Conservation (phyloP, 2,113 vertebrate species). For the Telmatochromis brachygnathus region DNA sequence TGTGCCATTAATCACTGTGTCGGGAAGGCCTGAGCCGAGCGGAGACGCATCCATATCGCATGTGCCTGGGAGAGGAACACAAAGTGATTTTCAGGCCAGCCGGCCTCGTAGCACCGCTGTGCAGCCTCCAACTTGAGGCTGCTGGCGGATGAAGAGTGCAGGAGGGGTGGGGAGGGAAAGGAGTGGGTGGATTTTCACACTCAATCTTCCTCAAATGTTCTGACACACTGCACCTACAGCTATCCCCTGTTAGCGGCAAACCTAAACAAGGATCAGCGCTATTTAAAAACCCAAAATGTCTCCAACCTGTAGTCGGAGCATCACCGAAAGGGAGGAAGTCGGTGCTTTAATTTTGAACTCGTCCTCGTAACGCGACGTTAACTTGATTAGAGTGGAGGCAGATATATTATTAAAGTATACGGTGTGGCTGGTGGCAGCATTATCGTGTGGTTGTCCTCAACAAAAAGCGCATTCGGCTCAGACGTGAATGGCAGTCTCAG, state of each 20-base stretch:
- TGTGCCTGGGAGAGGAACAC: conserved; percentile 51
- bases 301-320: not conserved
- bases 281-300: conserved; percentile 2
- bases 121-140: conserved; percentile 23
- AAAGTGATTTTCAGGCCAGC: conserved; percentile 62
- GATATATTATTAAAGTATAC: not conserved
- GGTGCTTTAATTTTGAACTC: not conserved
- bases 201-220: conserved; percentile 62
- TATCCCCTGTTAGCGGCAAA: not conserved
- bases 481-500: not conserved
- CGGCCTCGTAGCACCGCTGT: conserved; percentile 24
- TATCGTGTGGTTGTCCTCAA: not conserved
- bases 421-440: not conserved
- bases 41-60: conserved; percentile 58
- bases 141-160: conserved; percentile 30
- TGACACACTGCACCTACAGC: conserved; percentile 48
- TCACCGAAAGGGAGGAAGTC: not conserved
- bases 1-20: conserved; percentile 71
- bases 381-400: not conserved
- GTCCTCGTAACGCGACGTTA: not conserved
- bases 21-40: conserved; percentile 49
- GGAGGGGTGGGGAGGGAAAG: not conserved
- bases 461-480: conserved; percentile 7
- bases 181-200: conserved; percentile 54
- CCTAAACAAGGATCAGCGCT: conserved; percentile 11